Base-by-base conservation (phyloP, 2,888 invertebrate species). In the Entomobrya multifasciata region DNA sequence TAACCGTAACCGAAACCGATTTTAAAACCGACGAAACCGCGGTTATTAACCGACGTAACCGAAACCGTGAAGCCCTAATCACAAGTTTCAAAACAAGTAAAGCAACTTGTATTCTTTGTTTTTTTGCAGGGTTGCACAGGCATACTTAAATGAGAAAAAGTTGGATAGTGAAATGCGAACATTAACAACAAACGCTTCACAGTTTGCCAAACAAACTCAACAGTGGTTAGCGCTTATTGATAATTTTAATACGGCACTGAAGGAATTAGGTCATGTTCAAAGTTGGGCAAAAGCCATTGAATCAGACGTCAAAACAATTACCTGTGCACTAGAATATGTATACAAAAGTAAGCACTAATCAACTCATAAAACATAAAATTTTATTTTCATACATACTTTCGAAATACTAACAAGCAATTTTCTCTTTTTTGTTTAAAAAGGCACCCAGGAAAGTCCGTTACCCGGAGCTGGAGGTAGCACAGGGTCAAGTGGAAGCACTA, bases 221-320 rank as follows among this genome's bases (percentile, higher is more conserved):
- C 98, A 98, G 91, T 99, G 99, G 99, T 93, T 99, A n/a, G 95
- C 95, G 89, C 94, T 99, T 76, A 96, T 97, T 0, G 97, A 97
- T 92, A 95, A 95, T 88, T 97, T 97, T 92, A 97, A 96, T 91
- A 95, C 96, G 92, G 96, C 97, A 0, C 93, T 97, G 1, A 97
- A 99, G 94, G 99, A 99, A 94, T 95, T 99, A 80, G 99, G 99
- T 0, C 99, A 99, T 94, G 98, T 99, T 0, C 98, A 99, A 92
- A 99, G 98, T 92, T 99, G 99, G 99, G 97, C 99, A 0, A 95
- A 96, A 90, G 98, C 97, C 90, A 99, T 99, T 91, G 99, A 99
- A 93, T 95, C 95, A 87, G 99, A 99, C 92, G 97, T 99, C 96
- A 95, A 96, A 92, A 96, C 97, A 1, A 96, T 99, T 89, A 96